These are phyloP conservation scores for Drosophila pseudoananassae DNA, from an alignment of 1,140 invertebrate species.

Conservation along the genomic window DNA sequence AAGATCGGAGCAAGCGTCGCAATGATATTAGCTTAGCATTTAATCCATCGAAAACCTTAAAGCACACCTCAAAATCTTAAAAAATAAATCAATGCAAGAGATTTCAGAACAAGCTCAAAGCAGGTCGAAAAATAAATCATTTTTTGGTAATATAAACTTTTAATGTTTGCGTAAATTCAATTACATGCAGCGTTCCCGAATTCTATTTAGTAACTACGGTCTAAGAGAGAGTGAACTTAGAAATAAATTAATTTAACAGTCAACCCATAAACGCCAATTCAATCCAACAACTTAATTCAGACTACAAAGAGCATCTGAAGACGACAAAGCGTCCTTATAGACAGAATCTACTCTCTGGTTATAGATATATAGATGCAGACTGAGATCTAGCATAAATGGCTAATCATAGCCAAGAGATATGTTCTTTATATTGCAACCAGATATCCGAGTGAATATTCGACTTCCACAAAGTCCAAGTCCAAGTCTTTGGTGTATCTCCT, in stretches of 20 bases:
- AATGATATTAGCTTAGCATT: slow-evolving; percentile 59
- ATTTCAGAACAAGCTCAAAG: slow-evolving; percentile 25
- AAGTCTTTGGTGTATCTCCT: slow-evolving; percentile 57
- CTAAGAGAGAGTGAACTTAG: not conserved
- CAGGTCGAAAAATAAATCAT: slow-evolving; percentile 8
- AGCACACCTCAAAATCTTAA: slow-evolving; percentile 4
- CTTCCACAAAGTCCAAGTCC: slow-evolving; percentile 6
- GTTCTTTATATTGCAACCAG: not conserved
- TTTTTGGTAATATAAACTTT: slow-evolving; percentile 8
- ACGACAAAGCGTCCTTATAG: not conserved
- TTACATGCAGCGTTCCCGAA: not conserved
- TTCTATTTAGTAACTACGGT: not conserved
- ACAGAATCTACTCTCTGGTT: not conserved
- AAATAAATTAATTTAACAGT: slow-evolving; percentile 5
- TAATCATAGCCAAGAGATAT: not conserved
- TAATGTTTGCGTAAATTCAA: not conserved
- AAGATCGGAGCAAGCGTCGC: slow-evolving; percentile 10
- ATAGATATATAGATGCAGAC: not conserved
- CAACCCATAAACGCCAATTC: not conserved
- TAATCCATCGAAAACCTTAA: slow-evolving; percentile 16
- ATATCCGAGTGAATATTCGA: slow-evolving; percentile 1
- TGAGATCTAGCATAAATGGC: slow-evolving; percentile 7
- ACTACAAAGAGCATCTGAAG: not conserved
- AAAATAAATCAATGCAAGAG: slow-evolving; percentile 20
- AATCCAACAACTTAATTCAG: not conserved